Conservation (phyloP, 2,888 invertebrate species). For the Ecdyonurus torrentis region DNA sequence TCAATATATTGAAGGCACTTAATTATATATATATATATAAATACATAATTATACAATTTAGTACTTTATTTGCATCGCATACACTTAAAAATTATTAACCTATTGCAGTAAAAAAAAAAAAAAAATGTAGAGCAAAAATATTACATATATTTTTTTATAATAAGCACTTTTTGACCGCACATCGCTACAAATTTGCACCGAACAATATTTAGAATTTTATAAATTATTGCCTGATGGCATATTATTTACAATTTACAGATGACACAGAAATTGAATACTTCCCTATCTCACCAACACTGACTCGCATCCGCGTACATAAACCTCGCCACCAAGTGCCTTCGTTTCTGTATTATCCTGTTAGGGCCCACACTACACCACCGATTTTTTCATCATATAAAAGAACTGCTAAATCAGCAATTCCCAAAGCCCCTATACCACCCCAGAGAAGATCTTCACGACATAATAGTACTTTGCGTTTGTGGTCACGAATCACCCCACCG, state of each 20-base stretch:
- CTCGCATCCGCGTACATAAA: conserved; percentile 62
- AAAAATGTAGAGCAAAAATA: too few species aligned
- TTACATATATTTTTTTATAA: too few species aligned
- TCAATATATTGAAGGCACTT: not conserved
- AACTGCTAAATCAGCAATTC: conserved; percentile 34
- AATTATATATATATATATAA: not conserved
- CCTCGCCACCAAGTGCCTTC: conserved; percentile 36
- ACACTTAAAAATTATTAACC: too few species aligned
- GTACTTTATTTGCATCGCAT: not conserved
- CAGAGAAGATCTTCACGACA: conserved; percentile 57
- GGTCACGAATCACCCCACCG: conserved; percentile 31
- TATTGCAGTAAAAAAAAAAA: too few species aligned
- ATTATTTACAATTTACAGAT: conserved; percentile 38
- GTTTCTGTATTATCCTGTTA: conserved; percentile 19
- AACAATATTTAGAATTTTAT: too few species aligned
- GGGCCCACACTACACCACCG: conserved; percentile 26
- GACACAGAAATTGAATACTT: conserved; percentile 64
- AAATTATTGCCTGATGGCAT: too few species aligned
- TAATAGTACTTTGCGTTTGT: conserved; percentile 47
- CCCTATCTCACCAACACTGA: conserved; percentile 63
- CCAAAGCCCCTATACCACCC: conserved; percentile 50
- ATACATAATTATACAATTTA: not conserved
- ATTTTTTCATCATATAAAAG: conserved; percentile 42
- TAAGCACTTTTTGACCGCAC: too few species aligned
- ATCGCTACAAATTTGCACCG: too few species aligned